Conservation (phyloP, 2,113 vertebrate species). For the Tyto alba region DNA sequence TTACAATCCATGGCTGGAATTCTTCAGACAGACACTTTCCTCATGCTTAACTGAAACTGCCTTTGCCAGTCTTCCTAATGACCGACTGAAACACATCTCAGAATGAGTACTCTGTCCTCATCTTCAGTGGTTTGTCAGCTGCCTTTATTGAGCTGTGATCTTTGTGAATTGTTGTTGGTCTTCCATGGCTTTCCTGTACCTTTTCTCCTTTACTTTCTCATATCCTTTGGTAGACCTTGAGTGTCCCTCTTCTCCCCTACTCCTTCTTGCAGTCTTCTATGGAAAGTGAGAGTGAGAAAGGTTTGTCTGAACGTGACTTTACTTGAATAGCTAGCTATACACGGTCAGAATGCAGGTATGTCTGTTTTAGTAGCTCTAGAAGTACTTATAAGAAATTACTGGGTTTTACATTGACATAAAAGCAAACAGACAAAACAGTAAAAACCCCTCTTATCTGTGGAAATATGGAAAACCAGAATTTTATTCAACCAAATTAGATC, state of each 20-base stretch:
- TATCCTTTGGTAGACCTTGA: neutral
- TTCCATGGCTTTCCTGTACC: neutral
- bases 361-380: neutral
- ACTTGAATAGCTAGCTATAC: neutral
- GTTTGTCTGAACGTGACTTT: neutral
- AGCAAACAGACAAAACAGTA: neutral
- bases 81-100: neutral
- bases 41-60: neutral
- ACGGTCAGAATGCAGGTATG: neutral
- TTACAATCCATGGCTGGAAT: neutral
- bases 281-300: neutral
- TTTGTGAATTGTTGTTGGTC: neutral
- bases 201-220: neutral
- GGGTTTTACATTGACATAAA: neutral
- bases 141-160: neutral
- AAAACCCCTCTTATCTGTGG: neutral
- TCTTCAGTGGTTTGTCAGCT: neutral
- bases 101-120: neutral
- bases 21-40: neutral
- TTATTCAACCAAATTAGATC: neutral
- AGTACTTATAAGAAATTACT: neutral
- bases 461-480: neutral
- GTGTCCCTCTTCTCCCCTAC: neutral
- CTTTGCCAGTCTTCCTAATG: neutral
- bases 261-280: neutral